phyloP scores from a whole-genome alignment of 2,888 invertebrate genomes.

The Ornithoptera priamus region DNA sequence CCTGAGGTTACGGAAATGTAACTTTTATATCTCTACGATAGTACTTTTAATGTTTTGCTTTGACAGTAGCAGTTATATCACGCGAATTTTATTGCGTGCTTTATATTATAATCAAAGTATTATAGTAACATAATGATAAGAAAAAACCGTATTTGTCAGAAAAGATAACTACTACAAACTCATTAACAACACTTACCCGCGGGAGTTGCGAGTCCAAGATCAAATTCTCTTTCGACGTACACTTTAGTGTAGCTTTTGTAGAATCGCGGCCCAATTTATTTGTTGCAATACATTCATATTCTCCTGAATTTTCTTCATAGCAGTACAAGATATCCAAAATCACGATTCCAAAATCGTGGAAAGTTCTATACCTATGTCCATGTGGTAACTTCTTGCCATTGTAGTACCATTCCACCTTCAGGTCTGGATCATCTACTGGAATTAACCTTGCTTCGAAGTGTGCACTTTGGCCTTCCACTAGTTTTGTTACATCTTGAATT shows the following conservation, averaged over 20 bases:
- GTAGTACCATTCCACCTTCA: slow-evolving; percentile 97
- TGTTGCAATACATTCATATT: slow-evolving; percentile 94
- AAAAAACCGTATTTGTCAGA: background rate
- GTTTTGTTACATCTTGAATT: slow-evolving; percentile 89
- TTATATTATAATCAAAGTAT: background rate
- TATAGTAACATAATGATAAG: background rate
- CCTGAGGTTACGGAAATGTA: slow-evolving; percentile 67
- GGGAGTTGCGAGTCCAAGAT: slow-evolving; percentile 96
- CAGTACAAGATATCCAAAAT: slow-evolving; percentile 97
- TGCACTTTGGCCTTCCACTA: slow-evolving; percentile 97
- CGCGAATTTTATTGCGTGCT: too few relatives aligned
- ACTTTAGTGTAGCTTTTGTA: slow-evolving; percentile 91
- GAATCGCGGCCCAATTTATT: slow-evolving; percentile 94
- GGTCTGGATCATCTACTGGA: slow-evolving; percentile 96
- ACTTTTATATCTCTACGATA: background rate
- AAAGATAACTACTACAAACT: background rate
- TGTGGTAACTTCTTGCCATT: slow-evolving; percentile 95
- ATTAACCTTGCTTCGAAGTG: slow-evolving; percentile 95
- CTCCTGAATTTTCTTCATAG: slow-evolving; percentile 97
- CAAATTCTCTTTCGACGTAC: slow-evolving; percentile 92
- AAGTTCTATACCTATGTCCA: slow-evolving; percentile 97
- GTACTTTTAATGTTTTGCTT: too few relatives aligned
- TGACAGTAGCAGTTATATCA: too few relatives aligned
- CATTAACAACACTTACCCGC: slow-evolving; percentile 79
- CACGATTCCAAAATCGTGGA: slow-evolving; percentile 98